Base-by-base conservation (phyloP, 2,113 vertebrate genomes). In the Sisor rabdophorus region DNA sequence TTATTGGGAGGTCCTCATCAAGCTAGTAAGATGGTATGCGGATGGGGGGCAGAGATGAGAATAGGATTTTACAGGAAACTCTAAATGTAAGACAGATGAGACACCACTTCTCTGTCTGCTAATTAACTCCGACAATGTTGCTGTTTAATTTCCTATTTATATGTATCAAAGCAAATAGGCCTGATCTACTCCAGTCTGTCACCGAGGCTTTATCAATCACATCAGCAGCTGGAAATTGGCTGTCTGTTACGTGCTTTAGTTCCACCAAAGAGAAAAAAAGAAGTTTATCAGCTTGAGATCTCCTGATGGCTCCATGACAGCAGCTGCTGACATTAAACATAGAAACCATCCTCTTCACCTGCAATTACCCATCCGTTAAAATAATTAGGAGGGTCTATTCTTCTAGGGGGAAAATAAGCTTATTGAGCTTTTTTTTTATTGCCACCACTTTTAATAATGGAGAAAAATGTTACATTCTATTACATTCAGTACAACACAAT, bases 111-210 rank as follows among this genome's bases (percentile, higher is more conserved):
- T 77, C 92, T 91, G 85, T 88, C 87, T 91, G 91, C 92, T 95
- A 94, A 95, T 95, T 95, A 94, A 92, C 92, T 93, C 90, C 94
- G 93, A 94, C 94, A 95, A 93, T 93, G 91, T 94, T 93, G 92
- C 93, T 91, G 92, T 91, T 92, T 95, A 94, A 95, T 95, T 95
- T 94, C 91, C 93, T 92, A 93, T 94, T 94, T 93, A 92, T 93
- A 93, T 91, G 90, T 91, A 92, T 91, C 92, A 91, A 93, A 93
- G 91, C 76, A 82, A 86, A 84, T 91, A 89, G 89, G 87, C 86
- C 87, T 90, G 87, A 89, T 93, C 92, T 92, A 91, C 93, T 91
- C 91, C 88, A 86, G 86, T 90, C 89, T 94, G 93, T 94, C 94
- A 93, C 91, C 90, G 90, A 92, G 90, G 88, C 92, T 95, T 94